Conservation (phyloP, 2,888 invertebrate species). For the Tetrapedia diversipes region DNA sequence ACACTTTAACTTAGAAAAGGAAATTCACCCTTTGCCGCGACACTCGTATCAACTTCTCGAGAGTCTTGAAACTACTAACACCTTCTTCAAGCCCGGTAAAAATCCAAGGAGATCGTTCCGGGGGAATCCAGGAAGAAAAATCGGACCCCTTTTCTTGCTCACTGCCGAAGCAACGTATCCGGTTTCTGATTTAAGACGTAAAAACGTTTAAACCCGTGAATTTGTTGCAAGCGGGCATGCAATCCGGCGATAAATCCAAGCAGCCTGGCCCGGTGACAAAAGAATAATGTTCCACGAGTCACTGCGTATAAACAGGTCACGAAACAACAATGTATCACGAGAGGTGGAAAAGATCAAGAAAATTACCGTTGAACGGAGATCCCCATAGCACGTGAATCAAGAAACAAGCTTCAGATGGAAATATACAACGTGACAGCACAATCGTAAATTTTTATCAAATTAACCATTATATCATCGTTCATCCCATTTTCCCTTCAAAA, state of each 20-base stretch:
- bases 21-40: too few relatives aligned
- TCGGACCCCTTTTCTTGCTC: background rate
- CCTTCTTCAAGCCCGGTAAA: background rate
- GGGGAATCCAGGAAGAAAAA: background rate
- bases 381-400: background rate
- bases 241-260: constrained; percentile 22
- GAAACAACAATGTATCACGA: constrained; percentile 9
- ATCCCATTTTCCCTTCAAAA: too few relatives aligned
- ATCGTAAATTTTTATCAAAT: too few relatives aligned
- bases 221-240: constrained; percentile 20
- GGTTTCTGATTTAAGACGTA: background rate
- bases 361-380: constrained; percentile 3
- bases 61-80: background rate
- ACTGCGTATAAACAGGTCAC: constrained; percentile 29
- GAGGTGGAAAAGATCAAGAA: constrained; percentile 13
- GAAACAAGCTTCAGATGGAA: too few relatives aligned
- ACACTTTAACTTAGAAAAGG: too few relatives aligned
- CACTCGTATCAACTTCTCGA: too few relatives aligned
- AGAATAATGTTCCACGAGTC: constrained; percentile 22
- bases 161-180: background rate
- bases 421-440: too few relatives aligned
- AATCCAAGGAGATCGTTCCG: background rate
- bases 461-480: too few relatives aligned
- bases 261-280: background rate
- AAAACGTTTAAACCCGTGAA: constrained; percentile 11